Conservation (phyloP, 2,888 invertebrate species). For the Archaeoteleia sp. region DNA sequence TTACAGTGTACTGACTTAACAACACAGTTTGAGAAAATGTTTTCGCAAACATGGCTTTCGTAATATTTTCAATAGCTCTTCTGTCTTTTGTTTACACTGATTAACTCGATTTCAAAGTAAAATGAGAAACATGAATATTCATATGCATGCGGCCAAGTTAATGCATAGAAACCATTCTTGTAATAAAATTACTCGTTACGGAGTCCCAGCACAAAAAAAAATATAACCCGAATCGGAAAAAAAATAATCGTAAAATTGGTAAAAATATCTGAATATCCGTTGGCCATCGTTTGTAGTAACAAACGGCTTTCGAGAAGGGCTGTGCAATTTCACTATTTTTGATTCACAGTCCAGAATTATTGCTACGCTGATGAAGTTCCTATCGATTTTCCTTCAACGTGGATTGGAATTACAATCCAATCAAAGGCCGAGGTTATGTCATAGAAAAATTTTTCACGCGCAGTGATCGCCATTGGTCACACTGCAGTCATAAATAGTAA, state of each 20-base stretch:
- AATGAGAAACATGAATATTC: slow-evolving; percentile 25
- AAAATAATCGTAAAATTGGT: slow-evolving; percentile 25
- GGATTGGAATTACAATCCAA: slow-evolving; percentile 37
- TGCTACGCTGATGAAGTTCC: slow-evolving; percentile 38
- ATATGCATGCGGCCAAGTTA: slow-evolving; percentile 14
- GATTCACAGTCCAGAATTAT: slow-evolving; percentile 36
- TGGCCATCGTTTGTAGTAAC: slow-evolving; percentile 20
- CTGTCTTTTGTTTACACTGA: slow-evolving; percentile 18
- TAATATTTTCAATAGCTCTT: slow-evolving; percentile 1
- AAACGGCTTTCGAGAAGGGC: slow-evolving; percentile 16
- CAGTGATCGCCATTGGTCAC: too few relatives aligned
- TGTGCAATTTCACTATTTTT: slow-evolving; percentile 33
- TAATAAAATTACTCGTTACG: slow-evolving; percentile 11
- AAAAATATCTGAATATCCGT: slow-evolving; percentile 34
- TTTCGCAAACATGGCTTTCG: slow-evolving; percentile 3
- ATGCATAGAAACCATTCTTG: slow-evolving; percentile 7
- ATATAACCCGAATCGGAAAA: slow-evolving; percentile 24
- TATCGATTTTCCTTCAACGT: slow-evolving; percentile 31
- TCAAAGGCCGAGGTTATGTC: slow-evolving; percentile 14
- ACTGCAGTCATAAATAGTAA: too few relatives aligned
- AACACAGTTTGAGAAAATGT: too few relatives aligned
- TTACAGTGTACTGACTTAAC: too few relatives aligned
- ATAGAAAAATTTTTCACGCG: slow-evolving; percentile 25
- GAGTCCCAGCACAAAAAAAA: background rate
- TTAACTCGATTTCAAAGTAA: slow-evolving; percentile 21